phyloP scores from a whole-genome alignment of 2,797 vertebrate genomes.

The Nasua narica region DNA sequence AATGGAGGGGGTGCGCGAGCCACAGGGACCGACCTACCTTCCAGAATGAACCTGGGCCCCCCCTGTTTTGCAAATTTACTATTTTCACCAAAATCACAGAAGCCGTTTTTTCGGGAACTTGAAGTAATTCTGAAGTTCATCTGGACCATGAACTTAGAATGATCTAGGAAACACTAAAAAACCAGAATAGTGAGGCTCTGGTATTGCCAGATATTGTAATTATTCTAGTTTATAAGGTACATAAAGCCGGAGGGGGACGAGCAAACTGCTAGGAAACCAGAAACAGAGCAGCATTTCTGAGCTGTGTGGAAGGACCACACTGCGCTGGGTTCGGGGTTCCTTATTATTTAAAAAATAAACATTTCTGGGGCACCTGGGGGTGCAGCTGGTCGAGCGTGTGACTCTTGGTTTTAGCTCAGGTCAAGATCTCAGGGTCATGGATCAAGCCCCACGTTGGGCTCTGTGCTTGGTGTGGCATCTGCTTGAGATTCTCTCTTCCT shows the following conservation, averaged over 20 bases:
- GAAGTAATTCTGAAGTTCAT: neutral
- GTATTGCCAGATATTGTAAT: too few species aligned
- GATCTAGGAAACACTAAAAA: neutral
- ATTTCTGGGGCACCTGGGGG: neutral
- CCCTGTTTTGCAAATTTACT: neutral
- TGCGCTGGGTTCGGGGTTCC: neutral
- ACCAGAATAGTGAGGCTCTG: neutral
- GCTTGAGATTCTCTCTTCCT: neutral
- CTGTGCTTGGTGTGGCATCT: neutral
- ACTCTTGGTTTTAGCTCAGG: neutral
- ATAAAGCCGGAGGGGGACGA: too few species aligned
- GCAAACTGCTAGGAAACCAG: neutral
- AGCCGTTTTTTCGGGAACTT: neutral
- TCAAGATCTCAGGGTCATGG: neutral
- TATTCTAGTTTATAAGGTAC: neutral
- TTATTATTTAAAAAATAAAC: neutral
- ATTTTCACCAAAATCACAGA: neutral
- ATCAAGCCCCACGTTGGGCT: rapidly evolving
- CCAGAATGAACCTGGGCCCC: neutral
- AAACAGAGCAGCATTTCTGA: neutral
- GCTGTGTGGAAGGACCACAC: rapidly evolving
- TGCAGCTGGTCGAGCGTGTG: neutral
- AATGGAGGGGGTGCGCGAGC: too few species aligned
- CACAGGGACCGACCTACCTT: neutral
- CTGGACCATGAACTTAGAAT: neutral